Conservation (phyloP, 2,113 vertebrate species). For the Pluvialis apricaria region DNA sequence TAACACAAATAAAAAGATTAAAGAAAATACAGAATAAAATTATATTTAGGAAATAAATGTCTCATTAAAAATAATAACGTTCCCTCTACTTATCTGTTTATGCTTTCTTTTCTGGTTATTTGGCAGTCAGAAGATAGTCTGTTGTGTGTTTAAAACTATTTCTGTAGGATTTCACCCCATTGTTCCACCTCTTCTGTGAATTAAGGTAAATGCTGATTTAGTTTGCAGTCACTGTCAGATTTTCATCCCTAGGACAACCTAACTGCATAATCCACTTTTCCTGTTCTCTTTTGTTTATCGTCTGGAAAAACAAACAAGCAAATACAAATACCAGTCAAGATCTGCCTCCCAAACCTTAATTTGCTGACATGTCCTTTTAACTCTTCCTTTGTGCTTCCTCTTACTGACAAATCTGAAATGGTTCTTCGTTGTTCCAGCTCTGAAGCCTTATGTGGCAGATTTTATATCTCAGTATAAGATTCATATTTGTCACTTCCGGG, state of each 20-base stretch:
- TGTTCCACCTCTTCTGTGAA: neutral
- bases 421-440: neutral
- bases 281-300: neutral
- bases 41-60: neutral
- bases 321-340: neutral
- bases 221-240: neutral
- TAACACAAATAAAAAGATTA: neutral
- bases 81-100: neutral
- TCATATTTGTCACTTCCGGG: neutral
- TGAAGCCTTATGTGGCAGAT: neutral
- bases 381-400: neutral
- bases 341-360: neutral
- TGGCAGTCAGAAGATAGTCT: neutral
- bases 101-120: neutral
- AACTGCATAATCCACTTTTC: neutral
- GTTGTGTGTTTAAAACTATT: neutral
- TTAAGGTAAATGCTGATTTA: neutral
- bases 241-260: neutral
- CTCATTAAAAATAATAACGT: neutral
- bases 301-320: neutral
- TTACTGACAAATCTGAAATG: neutral
- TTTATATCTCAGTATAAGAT: neutral
- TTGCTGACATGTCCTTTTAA: neutral
- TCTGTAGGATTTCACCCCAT: neutral
- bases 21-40: neutral